Evolutionary conservation across 2,113 vertebrate species (phyloP), one percentile per base, ranked within the genome.

Genomic region (Nycticebus coucang): DNA sequence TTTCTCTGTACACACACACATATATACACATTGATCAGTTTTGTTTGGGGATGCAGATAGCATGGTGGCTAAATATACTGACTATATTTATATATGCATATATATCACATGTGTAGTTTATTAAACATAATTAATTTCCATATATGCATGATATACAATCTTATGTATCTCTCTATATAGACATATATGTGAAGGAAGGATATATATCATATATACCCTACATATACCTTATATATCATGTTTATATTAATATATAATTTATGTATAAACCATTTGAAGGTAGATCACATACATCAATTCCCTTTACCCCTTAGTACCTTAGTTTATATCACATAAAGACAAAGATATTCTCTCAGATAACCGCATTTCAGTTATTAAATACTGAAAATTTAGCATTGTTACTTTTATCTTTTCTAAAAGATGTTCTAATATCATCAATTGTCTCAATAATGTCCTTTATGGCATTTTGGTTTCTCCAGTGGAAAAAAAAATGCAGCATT

Each of bases 391-490:
- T 86, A 92, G 33, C 28, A 33, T 53, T 64, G 72, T 59, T 91
- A 85, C 8, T n/a, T 82, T 93, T 62, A 82, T 50, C 69, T 94
- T 55, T 78, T 50, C 62, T 96, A 66, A 19, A 88, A 35, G 30
- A 72, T 91, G 88, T 88, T 88, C 72, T 78, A 84, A 88, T 94
- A 89, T 87, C 55, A 91, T 75, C 60, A 91, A 28, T 64, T 86
- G 79, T 78, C 33, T n/a, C 37, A 85, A 35, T 84, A 28, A 95
- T 77, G 28, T 62, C 28, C 28, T 94, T 91, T 81, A 45, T 11
- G 11, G 9, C 10, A 85, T 84, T 89, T 89, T 66, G 21, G 33
- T 87, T 91, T 35, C n/a, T 92, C 15, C 14, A 81, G 12, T 45
- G 83, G 57, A 93, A 68, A 68, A 85, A 91, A 33, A 18, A 94